Evolutionary conservation across 1,140 invertebrate species (phyloP).

Genomic region (Tribolium castaneum): DNA sequence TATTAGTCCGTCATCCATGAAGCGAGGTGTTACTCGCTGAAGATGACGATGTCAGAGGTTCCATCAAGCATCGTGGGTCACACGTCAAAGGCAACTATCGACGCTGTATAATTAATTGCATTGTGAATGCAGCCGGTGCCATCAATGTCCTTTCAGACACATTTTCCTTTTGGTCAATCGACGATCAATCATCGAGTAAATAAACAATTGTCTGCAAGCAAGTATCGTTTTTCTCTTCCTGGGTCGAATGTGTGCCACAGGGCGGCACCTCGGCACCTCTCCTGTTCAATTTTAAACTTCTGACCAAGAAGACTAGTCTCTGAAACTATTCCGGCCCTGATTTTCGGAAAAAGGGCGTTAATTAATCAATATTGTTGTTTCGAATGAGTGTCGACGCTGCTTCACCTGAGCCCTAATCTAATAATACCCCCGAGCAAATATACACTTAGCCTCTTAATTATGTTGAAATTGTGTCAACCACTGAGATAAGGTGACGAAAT

Average conservation of each 20-base stretch:
- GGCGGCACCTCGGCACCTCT: not conserved
- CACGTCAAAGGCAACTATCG: slow-evolving; percentile 22
- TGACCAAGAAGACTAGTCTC: no score
- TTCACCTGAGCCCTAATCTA: not conserved
- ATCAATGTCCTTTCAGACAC: not conserved
- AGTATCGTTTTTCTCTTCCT: slow-evolving; percentile 16
- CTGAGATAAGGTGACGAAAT: slow-evolving; percentile 41
- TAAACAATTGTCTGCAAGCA: slow-evolving; percentile 21
- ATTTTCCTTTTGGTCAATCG: slow-evolving; percentile 3
- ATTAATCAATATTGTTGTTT: not conserved
- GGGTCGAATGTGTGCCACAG: not conserved
- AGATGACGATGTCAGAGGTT: slow-evolving; percentile 38
- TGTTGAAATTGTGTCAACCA: slow-evolving; percentile 41
- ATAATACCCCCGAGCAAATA: slow-evolving; percentile 34
- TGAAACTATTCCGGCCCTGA: no score
- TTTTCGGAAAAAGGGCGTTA: no score
- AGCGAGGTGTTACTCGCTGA: slow-evolving; percentile 35
- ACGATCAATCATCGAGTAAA: slow-evolving; percentile 34
- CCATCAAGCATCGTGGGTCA: slow-evolving; percentile 36
- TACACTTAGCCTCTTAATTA: slow-evolving; percentile 37
- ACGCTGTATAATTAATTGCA: slow-evolving; percentile 36
- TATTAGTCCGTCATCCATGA: slow-evolving; percentile 39
- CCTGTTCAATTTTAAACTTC: not conserved
- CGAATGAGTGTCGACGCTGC: not conserved
- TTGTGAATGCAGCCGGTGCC: slow-evolving; percentile 18